Percentiles rank a stretch among this genome's conserved stretches.
These are phyloP conservation scores for Cinara cedri DNA, from an alignment of 2,888 invertebrate genomes.

Conservation along the genomic window DNA sequence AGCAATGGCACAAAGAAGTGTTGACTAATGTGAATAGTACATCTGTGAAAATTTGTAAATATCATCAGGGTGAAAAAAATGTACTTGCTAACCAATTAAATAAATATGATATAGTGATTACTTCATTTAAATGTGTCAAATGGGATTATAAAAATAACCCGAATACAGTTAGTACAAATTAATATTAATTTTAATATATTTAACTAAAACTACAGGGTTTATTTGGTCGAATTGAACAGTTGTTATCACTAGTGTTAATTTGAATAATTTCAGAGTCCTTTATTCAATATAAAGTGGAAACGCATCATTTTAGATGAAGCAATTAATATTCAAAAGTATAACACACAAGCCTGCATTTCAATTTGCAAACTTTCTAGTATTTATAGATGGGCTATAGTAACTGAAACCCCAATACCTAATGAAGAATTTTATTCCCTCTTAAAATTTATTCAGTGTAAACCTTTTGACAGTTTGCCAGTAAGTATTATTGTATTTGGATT, in stretches of 20 bases:
- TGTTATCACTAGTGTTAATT: not conserved
- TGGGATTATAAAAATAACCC: constrained; percentile 13
- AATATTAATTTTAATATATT: not conserved
- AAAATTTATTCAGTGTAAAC: constrained; percentile 83
- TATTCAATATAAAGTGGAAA: constrained; percentile 79
- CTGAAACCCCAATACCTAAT: constrained; percentile 96
- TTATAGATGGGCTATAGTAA: constrained; percentile 83
- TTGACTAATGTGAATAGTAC: constrained; percentile 69
- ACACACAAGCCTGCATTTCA: constrained; percentile 75
- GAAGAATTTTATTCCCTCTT: constrained; percentile 81
- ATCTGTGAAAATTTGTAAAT: constrained; percentile 71
- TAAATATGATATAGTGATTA: constrained; percentile 9
- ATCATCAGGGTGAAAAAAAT: constrained; percentile 82
- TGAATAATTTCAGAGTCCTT: constrained; percentile 64
- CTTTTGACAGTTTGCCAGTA: constrained; percentile 82
- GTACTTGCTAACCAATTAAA: constrained; percentile 65
- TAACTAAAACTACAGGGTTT: too few species aligned
- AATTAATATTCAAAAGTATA: constrained; percentile 87
- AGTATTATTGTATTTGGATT: constrained; percentile 60
- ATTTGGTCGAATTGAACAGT: too few species aligned
- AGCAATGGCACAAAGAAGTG: constrained; percentile 89
- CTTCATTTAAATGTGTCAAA: constrained; percentile 12
- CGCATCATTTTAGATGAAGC: constrained; percentile 92
- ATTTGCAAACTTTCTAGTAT: constrained; percentile 71
- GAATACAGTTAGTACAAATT: constrained; percentile 7